Percentiles rank a stretch among this genome's conserved stretches.
Conservation (phyloP, 2,888 invertebrate species). For the Metalampra italica region DNA sequence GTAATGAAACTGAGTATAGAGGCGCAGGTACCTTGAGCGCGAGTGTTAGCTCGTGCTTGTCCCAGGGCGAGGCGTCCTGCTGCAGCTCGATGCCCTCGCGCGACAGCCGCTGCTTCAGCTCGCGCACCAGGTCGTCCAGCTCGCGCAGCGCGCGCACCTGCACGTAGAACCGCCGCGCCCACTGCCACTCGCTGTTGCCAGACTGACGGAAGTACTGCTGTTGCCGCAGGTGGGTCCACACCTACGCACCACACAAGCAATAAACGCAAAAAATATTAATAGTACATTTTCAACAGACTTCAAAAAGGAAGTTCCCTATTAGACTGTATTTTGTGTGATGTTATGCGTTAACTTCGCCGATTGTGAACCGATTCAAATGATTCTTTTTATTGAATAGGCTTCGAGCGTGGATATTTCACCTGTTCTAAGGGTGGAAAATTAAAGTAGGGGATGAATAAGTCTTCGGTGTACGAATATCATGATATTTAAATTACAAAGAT, state of each 20-base stretch:
- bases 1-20: too few relatives aligned
- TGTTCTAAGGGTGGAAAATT: too few relatives aligned
- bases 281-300: too few relatives aligned
- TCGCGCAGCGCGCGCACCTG: constrained; percentile 86
- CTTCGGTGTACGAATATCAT: too few relatives aligned
- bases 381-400: too few relatives aligned
- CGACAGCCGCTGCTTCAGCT: constrained; percentile 81
- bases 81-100: constrained; percentile 79
- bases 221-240: constrained; percentile 82
- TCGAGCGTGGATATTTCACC: too few relatives aligned
- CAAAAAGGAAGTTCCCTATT: too few relatives aligned
- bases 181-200: constrained; percentile 71
- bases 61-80: constrained; percentile 53
- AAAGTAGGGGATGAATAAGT: too few relatives aligned
- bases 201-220: constrained; percentile 75
- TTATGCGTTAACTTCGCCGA: too few relatives aligned
- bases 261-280: background rate
- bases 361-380: too few relatives aligned
- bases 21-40: constrained; percentile 53
- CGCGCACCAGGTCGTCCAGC: constrained; percentile 83
- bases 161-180: constrained; percentile 85
- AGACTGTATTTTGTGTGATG: too few relatives aligned
- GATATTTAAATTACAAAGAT: too few relatives aligned
- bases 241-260: constrained; percentile 52
- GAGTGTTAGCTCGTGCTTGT: constrained; percentile 43